These are phyloP conservation scores for Plectropomus leopardus DNA, from an alignment of 2,113 vertebrate species.

Conservation along the genomic window DNA sequence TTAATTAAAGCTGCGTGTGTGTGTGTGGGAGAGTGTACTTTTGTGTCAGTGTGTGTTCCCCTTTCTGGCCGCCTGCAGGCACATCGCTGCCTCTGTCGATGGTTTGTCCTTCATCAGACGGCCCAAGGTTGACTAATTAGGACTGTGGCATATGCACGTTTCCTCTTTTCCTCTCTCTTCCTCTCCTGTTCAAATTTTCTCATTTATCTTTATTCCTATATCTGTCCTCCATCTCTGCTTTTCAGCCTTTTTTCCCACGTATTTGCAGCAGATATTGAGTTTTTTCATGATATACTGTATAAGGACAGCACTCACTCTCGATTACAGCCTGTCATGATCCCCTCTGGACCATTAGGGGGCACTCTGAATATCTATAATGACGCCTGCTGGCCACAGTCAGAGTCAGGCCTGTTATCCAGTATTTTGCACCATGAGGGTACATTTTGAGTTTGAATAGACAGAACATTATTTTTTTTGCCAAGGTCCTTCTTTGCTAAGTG, in stretches of 20 bases:
- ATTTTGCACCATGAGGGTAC: background rate
- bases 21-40: slow-evolving; percentile 3
- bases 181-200: background rate
- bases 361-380: slow-evolving; percentile 45
- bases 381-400: slow-evolving; percentile 14
- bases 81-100: slow-evolving; percentile 60
- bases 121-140: slow-evolving; percentile 73
- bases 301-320: slow-evolving; percentile 49
- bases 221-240: background rate
- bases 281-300: slow-evolving; percentile 9
- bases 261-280: slow-evolving; percentile 12
- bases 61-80: slow-evolving; percentile 67
- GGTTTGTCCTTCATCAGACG: slow-evolving; percentile 68
- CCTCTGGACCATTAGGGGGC: slow-evolving; percentile 46
- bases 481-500: slow-evolving; percentile 23
- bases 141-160: slow-evolving; percentile 43
- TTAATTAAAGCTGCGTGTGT: slow-evolving; percentile 65
- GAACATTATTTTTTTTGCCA: slow-evolving; percentile 27
- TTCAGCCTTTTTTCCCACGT: background rate
- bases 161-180: slow-evolving; percentile 9
- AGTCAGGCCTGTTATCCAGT: slow-evolving; percentile 7
- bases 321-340: slow-evolving; percentile 51
- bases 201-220: slow-evolving; percentile 29
- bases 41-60: slow-evolving; percentile 51
- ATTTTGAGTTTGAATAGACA: slow-evolving; percentile 35